phyloP scores from a whole-genome alignment of 1,140 invertebrate species.

The Ephestia elutella region DNA sequence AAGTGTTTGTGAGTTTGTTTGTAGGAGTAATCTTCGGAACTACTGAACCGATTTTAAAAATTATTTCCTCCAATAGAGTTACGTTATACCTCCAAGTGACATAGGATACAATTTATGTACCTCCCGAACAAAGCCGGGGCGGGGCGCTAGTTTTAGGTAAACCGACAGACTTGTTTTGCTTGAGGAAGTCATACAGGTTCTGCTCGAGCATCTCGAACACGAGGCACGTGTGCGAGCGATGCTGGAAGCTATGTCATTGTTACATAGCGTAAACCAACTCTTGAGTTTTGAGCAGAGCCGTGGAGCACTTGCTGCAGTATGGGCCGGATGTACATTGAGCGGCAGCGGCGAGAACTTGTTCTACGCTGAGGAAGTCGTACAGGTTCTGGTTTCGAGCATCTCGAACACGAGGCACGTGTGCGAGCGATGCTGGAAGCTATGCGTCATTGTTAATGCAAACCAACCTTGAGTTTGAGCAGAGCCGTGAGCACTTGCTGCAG shows the following conservation, averaged over 20 bases:
- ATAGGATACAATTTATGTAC: no score
- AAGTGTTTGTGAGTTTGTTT: no score
- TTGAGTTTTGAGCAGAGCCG: conserved; percentile 97
- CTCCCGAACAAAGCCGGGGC: no score
- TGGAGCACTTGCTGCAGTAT: conserved; percentile 99
- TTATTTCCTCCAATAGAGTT: no score
- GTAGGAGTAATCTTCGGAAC: no score
- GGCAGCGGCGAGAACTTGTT: conserved; percentile 99
- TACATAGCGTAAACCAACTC: conserved; percentile 78
- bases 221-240: no score
- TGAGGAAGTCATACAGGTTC: conserved; percentile 99
- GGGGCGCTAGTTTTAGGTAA: no score
- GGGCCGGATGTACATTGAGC: conserved; percentile 98
- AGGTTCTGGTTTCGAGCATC: conserved; percentile 99
- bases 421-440: conserved; percentile 99
- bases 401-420: conserved; percentile 99
- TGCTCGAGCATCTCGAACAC: conserved; percentile 99
- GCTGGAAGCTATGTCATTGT: no score
- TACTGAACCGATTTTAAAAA: no score
- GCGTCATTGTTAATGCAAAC: no score
- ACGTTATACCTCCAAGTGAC: no score
- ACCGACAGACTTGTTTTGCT: conserved; percentile 99
- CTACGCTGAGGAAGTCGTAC: conserved; percentile 99
- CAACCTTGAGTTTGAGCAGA: no score
- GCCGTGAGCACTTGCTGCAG: conserved; percentile 98